phyloP scores from a whole-genome alignment of 2,888 invertebrate species.

The Lordiphosa andalusiaca region DNA sequence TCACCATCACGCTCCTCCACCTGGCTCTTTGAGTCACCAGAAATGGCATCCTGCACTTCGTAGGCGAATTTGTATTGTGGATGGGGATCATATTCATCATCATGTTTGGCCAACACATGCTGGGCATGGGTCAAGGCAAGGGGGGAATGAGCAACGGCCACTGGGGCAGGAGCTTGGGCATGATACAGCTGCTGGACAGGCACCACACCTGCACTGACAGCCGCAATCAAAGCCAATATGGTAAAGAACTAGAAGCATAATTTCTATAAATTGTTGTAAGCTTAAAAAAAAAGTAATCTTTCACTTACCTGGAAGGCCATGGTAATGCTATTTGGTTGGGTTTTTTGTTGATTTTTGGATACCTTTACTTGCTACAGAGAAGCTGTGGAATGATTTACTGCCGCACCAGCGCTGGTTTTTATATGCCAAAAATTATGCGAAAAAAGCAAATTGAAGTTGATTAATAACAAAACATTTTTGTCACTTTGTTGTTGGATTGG shows the following conservation, averaged over 20 bases:
- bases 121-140: slow-evolving; percentile 54
- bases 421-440: slow-evolving; percentile 44
- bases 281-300: too few relatives aligned
- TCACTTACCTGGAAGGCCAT: slow-evolving; percentile 65
- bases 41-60: slow-evolving; percentile 73
- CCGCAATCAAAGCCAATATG: slow-evolving; percentile 65
- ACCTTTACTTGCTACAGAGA: slow-evolving; percentile 45
- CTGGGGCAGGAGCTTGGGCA: slow-evolving; percentile 34
- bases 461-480: slow-evolving; percentile 45
- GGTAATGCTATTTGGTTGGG: slow-evolving; percentile 29
- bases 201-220: slow-evolving; percentile 68
- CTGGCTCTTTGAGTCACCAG: slow-evolving; percentile 79
- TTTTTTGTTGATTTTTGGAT: too few relatives aligned
- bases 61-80: slow-evolving; percentile 77
- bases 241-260: slow-evolving; percentile 57
- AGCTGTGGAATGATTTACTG: slow-evolving; percentile 66
- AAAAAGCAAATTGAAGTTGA: slow-evolving; percentile 30
- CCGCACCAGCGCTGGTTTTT: slow-evolving; percentile 43
- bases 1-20: slow-evolving; percentile 78
- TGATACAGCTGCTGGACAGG: slow-evolving; percentile 63
- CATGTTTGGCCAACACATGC: slow-evolving; percentile 63
- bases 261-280: too few relatives aligned
- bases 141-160: slow-evolving; percentile 51
- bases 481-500: slow-evolving; percentile 45
- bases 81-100: slow-evolving; percentile 76